These are phyloP conservation scores for Lepidostoma basale DNA, from an alignment of 1,140 invertebrate genomes.

Conservation along the genomic window DNA sequence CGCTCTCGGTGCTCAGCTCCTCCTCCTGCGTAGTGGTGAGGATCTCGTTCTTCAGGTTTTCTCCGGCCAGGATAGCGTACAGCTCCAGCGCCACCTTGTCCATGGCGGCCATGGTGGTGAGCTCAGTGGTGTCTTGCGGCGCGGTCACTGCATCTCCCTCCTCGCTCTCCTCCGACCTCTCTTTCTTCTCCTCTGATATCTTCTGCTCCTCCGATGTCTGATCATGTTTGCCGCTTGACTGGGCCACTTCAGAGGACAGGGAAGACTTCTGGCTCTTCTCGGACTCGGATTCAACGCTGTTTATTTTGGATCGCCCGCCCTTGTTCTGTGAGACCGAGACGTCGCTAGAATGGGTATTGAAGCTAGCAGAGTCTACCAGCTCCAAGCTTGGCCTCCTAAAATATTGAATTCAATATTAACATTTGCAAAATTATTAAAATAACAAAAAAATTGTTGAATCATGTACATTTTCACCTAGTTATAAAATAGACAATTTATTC, in stretches of 20 bases:
- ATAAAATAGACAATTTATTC: no score
- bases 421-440: neutral
- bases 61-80: conserved; percentile 78
- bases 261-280: conserved; percentile 19
- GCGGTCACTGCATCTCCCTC: conserved; percentile 44
- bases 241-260: neutral
- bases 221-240: conserved; percentile 42
- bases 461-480: no score
- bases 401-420: conserved; percentile 22
- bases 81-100: conserved; percentile 81
- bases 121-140: conserved; percentile 64
- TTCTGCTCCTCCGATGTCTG: conserved; percentile 44
- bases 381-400: conserved; percentile 73
- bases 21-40: conserved; percentile 55
- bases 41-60: conserved; percentile 71
- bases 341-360: conserved; percentile 71
- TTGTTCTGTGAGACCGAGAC: conserved; percentile 55
- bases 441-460: neutral
- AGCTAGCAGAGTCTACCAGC: conserved; percentile 78
- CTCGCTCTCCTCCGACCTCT: conserved; percentile 46
- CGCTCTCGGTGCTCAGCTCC: conserved; percentile 55
- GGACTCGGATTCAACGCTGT: conserved; percentile 28
- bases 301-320: conserved; percentile 48
- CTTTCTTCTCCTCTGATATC: conserved; percentile 39
- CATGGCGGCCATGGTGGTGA: conserved; percentile 70